Evolutionary conservation across 2,888 invertebrate genomes (phyloP).

Genomic region (Dolichomitus sp.): DNA sequence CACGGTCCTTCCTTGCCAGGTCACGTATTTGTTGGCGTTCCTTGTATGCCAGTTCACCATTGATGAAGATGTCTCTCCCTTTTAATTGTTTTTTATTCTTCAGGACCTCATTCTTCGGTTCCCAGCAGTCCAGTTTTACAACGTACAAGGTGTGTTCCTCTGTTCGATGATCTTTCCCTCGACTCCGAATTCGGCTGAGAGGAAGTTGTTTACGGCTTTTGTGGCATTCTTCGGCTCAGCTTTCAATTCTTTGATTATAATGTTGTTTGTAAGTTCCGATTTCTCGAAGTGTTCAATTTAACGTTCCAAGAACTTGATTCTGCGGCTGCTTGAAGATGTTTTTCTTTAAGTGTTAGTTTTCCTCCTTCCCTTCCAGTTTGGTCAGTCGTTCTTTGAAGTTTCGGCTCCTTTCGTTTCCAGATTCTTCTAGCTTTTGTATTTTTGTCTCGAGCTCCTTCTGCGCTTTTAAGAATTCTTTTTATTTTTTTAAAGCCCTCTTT

Average conservation of each 20-base stretch:
- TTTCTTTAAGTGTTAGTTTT: neutral
- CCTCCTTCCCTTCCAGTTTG: constrained; percentile 8
- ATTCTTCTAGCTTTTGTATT: constrained; percentile 5
- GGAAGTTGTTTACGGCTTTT: neutral
- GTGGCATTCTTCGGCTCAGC: neutral
- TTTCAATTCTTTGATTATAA: constrained; percentile 20
- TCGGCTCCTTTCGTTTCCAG: constrained; percentile 7
- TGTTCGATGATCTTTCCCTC: constrained; percentile 66
- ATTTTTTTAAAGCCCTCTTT: neutral
- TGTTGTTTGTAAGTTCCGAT: constrained; percentile 13
- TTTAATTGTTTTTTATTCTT: no score
- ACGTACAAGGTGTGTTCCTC: neutral
- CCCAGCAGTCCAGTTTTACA: no score
- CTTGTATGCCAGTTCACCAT: no score
- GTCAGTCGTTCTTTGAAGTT: neutral
- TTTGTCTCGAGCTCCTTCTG: neutral
- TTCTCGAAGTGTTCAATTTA: constrained; percentile 23
- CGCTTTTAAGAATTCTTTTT: constrained; percentile 13
- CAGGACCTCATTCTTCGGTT: no score
- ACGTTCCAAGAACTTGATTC: constrained; percentile 25
- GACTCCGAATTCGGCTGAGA: constrained; percentile 39
- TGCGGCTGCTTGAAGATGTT: neutral
- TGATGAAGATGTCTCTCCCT: no score
- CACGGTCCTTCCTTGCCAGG: no score
- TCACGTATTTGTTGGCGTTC: no score